These are phyloP conservation scores for Chelonus insularis DNA, from an alignment of 1,140 invertebrate genomes.

Conservation along the genomic window DNA sequence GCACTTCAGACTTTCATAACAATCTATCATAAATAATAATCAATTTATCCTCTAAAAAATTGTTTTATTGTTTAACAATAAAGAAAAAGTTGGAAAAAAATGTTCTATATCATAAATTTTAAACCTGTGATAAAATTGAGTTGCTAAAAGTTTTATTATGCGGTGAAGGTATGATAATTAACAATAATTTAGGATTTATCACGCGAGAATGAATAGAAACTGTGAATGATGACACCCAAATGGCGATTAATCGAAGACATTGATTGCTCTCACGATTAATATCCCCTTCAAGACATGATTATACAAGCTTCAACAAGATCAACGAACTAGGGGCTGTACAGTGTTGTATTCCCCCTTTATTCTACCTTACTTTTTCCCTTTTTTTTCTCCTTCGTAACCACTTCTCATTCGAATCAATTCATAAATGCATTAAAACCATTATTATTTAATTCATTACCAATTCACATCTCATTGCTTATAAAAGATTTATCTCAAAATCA, in stretches of 20 bases:
- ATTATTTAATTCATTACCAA: too few species aligned
- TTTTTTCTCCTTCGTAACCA: not conserved
- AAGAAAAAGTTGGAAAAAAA: too few species aligned
- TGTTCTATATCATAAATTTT: too few species aligned
- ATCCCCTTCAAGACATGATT: slow-evolving; percentile 45
- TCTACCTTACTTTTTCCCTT: not conserved
- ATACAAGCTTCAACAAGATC: slow-evolving; percentile 44
- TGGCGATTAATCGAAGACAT: slow-evolving; percentile 45
- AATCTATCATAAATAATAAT: too few species aligned
- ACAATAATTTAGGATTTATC: not conserved
- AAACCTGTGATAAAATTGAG: too few species aligned
- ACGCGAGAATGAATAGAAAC: not conserved
- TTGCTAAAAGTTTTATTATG: too few species aligned
- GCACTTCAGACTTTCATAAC: too few species aligned
- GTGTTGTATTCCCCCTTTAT: slow-evolving; percentile 12
- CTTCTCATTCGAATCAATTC: slow-evolving; percentile 19
- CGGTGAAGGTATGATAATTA: too few species aligned
- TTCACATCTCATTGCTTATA: too few species aligned
- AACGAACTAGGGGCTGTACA: slow-evolving; percentile 19
- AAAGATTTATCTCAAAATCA: too few species aligned
- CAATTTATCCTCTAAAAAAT: too few species aligned
- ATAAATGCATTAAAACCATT: not conserved
- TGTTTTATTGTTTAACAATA: too few species aligned
- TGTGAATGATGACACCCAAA: slow-evolving; percentile 33
- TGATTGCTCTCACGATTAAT: slow-evolving; percentile 39